Conservation (phyloP, 2,797 vertebrate genomes). For the Propithecus perrieri region DNA sequence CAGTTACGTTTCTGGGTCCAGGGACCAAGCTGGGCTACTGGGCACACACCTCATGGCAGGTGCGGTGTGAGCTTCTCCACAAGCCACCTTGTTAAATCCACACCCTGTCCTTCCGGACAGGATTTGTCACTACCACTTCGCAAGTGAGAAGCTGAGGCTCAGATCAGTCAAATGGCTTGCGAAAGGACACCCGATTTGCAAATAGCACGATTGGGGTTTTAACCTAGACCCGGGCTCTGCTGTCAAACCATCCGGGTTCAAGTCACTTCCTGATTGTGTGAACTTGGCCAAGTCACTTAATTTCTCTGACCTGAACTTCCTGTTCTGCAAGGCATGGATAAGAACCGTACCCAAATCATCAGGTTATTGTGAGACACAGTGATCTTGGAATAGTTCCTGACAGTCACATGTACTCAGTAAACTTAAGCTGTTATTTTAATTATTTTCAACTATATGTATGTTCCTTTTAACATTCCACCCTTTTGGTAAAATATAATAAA, state of each 20-base stretch:
- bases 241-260: not conserved
- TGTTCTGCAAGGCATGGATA: not conserved
- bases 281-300: not conserved
- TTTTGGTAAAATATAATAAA: not conserved
- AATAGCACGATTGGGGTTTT: not conserved
- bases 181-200: not conserved
- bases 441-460: not conserved
- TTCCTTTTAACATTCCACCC: not conserved
- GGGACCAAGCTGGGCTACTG: not conserved
- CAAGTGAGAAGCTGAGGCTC: not conserved
- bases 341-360: too few species aligned
- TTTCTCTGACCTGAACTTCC: not conserved
- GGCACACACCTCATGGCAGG: not conserved
- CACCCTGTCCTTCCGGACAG: not conserved
- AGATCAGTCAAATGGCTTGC: not conserved
- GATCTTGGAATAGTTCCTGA: not conserved
- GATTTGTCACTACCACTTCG: not conserved
- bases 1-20: not conserved
- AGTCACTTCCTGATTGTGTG: not conserved
- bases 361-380: not conserved
- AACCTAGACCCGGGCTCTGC: not conserved
- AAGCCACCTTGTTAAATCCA: not conserved
- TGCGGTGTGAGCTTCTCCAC: too few species aligned
- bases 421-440: not conserved
- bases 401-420: rapidly evolving